phyloP scores from a whole-genome alignment of 2,888 invertebrate species.

The Yponomeuta evonymella region DNA sequence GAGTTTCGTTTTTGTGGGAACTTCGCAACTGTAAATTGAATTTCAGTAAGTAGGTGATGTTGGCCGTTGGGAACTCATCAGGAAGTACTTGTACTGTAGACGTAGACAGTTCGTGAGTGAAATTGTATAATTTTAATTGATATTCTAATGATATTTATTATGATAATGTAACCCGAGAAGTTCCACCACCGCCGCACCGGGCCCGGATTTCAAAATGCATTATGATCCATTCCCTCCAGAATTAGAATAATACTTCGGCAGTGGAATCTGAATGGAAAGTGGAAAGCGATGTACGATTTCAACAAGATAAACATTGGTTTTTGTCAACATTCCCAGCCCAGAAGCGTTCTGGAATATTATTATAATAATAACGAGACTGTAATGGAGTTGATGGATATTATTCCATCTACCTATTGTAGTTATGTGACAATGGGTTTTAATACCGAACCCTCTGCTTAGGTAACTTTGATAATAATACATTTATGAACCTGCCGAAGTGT shows the following conservation, averaged over 20 bases:
- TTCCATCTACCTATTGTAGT: not conserved
- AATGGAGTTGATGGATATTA: not conserved
- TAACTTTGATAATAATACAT: not conserved
- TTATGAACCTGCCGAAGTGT: not conserved
- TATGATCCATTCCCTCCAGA: not conserved
- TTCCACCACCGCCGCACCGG: not conserved
- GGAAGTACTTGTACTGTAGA: not conserved
- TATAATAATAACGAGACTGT: not conserved
- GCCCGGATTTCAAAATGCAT: not conserved
- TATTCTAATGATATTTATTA: conserved; percentile 1
- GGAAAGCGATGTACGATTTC: conserved; percentile 12
- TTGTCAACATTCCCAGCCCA: conserved; percentile 1
- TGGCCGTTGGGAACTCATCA: not conserved
- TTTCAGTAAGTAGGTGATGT: not conserved
- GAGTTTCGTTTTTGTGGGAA: not conserved
- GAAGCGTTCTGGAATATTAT: not conserved
- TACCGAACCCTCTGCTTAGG: not conserved
- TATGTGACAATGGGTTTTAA: not conserved
- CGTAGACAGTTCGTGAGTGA: not conserved
- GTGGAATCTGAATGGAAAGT: conserved; percentile 4
- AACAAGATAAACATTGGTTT: conserved; percentile 14
- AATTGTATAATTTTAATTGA: not conserved
- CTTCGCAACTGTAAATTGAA: not conserved
- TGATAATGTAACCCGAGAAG: not conserved
- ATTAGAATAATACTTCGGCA: conserved; percentile 10